Base-by-base conservation (phyloP, 2,797 vertebrate genomes). In the Enteromius afrohamiltoni region DNA sequence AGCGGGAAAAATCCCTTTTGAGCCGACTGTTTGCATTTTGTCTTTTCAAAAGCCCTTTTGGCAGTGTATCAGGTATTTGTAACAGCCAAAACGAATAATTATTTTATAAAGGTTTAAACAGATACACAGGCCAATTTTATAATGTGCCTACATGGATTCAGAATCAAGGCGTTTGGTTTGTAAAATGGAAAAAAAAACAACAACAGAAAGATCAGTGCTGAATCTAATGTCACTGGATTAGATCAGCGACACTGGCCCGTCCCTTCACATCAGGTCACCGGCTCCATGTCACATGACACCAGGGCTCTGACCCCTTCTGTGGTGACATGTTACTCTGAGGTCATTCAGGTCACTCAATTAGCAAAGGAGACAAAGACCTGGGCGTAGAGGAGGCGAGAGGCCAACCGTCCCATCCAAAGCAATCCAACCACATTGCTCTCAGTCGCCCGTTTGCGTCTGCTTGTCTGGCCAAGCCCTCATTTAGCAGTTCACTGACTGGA, bases 271-370 rank as follows among this genome's bases (percentile, higher is more conserved):
- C 68, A 79, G 51, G 79, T 85, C 81, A 82, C 31, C 34, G 67
- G 71, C 62, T 70, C 53, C 62, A 47, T 84, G 71, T 79, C 71
- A 83, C 60, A 65, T 49, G 78, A 86, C 79, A 83, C 75, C 77
- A 78, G 71, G 58, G 51, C 67, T 64, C 31, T 82, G 80, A 81
- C 77, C 80, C 67, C 49, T 40, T 82, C 85, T 92, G 89, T 88
- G 88, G 87, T 89, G 88, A 91, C 85, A 80, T 88, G 90, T 91
- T 91, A 92, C 85, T 83, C 83, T 85, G 85, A 87, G 93, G 93
- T 94, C 92, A 91, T 14, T 85, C 83, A 45, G 90, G 92, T 92
- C 90, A 90, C 89, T 93, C 92, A 93, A 91, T 93, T 92, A 93
- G 91, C 90, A 88, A 88, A 88, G 77, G 87, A 91, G 93, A 94